Conservation (phyloP, 2,797 vertebrate species). For the Poeciliopsis presidionis region DNA sequence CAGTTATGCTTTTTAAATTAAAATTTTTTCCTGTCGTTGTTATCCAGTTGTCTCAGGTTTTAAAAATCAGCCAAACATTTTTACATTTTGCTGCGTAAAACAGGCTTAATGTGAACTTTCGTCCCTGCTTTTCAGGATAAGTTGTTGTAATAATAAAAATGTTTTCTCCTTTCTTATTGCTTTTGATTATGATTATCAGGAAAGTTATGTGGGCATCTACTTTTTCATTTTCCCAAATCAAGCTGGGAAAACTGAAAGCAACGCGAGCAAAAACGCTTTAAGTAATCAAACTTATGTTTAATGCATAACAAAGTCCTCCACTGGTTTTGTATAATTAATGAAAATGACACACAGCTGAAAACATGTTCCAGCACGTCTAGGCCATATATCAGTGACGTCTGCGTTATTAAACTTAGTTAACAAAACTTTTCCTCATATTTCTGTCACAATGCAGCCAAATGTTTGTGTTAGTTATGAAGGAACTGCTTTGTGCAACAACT, state of each 20-base stretch:
- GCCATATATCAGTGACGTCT: neutral
- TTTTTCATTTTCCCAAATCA: neutral
- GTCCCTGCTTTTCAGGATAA: neutral
- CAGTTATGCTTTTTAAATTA: too few relatives aligned
- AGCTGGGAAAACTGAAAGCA: neutral
- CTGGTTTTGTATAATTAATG: conserved; percentile 4
- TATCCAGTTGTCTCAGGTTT: too few relatives aligned
- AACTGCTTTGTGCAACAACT: neutral
- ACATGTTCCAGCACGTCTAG: neutral
- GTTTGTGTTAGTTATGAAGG: neutral
- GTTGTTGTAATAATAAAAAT: neutral
- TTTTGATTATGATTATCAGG: neutral
- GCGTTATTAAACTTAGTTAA: neutral
- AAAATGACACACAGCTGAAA: neutral
- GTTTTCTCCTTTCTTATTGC: too few relatives aligned
- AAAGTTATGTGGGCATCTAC: neutral
- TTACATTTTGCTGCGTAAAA: too few relatives aligned
- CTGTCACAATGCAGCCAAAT: neutral
- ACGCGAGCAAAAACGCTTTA: neutral
- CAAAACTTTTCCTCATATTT: neutral
- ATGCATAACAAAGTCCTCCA: neutral
- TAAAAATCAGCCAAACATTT: neutral
- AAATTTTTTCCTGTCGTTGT: too few relatives aligned
- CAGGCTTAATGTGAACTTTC: neutral
- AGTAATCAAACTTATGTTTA: conserved; percentile 1